Conservation (phyloP, 2,888 invertebrate genomes). For the Drosophila mulleri region DNA sequence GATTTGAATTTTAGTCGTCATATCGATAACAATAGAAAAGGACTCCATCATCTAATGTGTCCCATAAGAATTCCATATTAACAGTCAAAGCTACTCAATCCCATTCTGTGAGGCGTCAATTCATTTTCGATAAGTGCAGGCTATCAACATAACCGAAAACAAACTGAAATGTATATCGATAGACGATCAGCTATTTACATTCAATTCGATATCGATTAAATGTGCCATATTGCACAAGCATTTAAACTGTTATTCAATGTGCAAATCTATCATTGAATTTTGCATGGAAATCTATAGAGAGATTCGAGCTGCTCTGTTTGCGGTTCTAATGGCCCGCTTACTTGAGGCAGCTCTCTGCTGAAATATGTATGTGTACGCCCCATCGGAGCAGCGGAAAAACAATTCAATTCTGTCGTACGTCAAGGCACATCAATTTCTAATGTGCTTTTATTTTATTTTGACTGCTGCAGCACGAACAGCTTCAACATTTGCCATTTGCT, state of each 20-base stretch:
- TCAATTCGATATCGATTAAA: not conserved
- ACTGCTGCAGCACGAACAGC: slow-evolving; percentile 10
- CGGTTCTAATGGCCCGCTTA: slow-evolving; percentile 20
- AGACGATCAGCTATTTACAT: no score
- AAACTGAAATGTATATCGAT: no score
- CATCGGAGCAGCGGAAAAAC: slow-evolving; percentile 25
- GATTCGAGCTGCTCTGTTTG: not conserved
- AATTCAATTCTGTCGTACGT: slow-evolving; percentile 33
- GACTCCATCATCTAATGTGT: no score
- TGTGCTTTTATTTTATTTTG: slow-evolving; percentile 42
- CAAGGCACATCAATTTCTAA: slow-evolving; percentile 50
- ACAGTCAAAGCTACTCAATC: no score
- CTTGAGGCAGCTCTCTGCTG: slow-evolving; percentile 21
- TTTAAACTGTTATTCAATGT: not conserved
- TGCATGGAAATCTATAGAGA: not conserved
- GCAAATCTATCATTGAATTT: not conserved
- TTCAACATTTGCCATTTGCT: slow-evolving; percentile 4
- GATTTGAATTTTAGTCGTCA: no score
- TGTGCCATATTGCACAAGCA: no score
- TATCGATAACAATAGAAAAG: no score
- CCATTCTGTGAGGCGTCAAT: no score
- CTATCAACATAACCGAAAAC: no score
- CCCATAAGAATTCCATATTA: no score
- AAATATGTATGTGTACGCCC: slow-evolving; percentile 37
- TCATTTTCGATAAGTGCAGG: no score